Conservation (phyloP, 2,888 invertebrate species). For the Macrosoma leucophasiata region DNA sequence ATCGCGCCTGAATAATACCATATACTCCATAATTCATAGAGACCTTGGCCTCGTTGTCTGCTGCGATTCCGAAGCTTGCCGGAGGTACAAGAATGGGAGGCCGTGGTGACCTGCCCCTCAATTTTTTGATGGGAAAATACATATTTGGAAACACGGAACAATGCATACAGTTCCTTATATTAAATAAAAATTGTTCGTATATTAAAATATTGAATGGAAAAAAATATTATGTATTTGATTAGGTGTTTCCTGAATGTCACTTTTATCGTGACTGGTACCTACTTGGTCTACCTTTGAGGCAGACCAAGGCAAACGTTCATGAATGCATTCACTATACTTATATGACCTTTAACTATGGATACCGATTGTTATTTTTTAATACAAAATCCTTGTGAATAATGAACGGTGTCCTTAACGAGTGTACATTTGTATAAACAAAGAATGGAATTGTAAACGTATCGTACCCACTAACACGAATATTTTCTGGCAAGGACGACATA, state of each 20-base stretch:
- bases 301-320: conserved; percentile 53
- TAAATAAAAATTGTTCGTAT: conserved; percentile 1
- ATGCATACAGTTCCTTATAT: too few relatives aligned
- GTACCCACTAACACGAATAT: too few relatives aligned
- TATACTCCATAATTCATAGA: conserved; percentile 72
- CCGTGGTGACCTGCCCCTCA: conserved; percentile 13
- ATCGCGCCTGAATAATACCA: conserved; percentile 69
- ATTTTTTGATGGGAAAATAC: too few relatives aligned
- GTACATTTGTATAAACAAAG: conserved; percentile 57
- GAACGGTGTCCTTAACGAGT: conserved; percentile 55
- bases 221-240: too few relatives aligned
- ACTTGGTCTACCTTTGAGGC: conserved; percentile 30
- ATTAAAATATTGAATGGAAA: too few relatives aligned
- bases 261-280: conserved; percentile 16
- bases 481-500: conserved; percentile 10
- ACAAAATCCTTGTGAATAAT: conserved; percentile 64
- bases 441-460: conserved; percentile 37
- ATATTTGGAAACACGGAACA: too few relatives aligned
- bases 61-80: conserved; percentile 23
- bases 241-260: conserved; percentile 11
- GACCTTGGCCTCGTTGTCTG: conserved; percentile 67
- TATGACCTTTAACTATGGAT: conserved; percentile 55
- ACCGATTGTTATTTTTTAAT: conserved; percentile 56
- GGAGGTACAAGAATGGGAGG: conserved; percentile 18
- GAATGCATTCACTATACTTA: conserved; percentile 50